Evolutionary conservation across 2,888 invertebrate species (phyloP).

Genomic region (Lottia gigantea): DNA sequence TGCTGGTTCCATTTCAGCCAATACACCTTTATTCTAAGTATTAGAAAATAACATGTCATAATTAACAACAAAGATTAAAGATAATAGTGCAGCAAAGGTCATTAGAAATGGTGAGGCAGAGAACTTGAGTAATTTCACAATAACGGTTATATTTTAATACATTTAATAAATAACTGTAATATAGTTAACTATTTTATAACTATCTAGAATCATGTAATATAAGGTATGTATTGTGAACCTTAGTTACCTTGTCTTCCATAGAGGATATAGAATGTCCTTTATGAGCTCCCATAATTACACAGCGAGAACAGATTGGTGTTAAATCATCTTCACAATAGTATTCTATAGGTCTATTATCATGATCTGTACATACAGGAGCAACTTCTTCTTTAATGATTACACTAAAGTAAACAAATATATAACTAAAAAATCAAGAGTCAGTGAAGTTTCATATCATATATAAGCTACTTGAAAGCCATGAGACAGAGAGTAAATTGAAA

Average conservation of each 20-base stretch:
- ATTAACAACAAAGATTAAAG: too few relatives aligned
- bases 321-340: slow-evolving; percentile 66
- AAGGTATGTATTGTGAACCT: too few relatives aligned
- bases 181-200: not conserved
- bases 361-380: slow-evolving; percentile 44
- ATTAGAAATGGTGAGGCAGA: not conserved
- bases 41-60: too few relatives aligned
- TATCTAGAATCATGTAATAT: not conserved
- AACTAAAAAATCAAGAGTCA: too few relatives aligned
- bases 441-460: too few relatives aligned
- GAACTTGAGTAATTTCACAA: too few relatives aligned
- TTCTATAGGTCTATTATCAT: slow-evolving; percentile 58
- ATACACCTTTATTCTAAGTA: slow-evolving; percentile 43
- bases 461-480: too few relatives aligned
- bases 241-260: slow-evolving; percentile 61
- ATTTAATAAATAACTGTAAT: not conserved
- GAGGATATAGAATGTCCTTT: slow-evolving; percentile 62
- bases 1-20: slow-evolving; percentile 51
- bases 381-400: slow-evolving; percentile 25
- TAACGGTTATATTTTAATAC: too few relatives aligned
- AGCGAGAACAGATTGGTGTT: slow-evolving; percentile 61
- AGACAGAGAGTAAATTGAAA: too few relatives aligned
- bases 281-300: slow-evolving; percentile 65
- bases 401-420: slow-evolving; percentile 22
- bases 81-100: not conserved